Base-by-base conservation (phyloP, 2,113 vertebrate species). In the Echinops telfairi region DNA sequence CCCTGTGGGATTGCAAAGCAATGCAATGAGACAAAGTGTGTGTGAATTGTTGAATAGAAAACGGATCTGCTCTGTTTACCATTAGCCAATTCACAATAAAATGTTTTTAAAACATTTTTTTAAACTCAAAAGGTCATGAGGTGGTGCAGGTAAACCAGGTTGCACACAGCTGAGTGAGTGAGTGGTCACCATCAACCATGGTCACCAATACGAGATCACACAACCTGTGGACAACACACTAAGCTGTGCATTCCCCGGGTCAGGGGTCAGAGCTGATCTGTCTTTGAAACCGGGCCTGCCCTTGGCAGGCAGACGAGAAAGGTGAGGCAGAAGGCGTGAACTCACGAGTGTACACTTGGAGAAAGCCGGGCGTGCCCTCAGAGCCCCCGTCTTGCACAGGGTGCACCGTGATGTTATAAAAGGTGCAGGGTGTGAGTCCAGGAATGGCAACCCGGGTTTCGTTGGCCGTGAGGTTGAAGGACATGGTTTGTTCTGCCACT, bases 301-400 rank as follows among this genome's bases (percentile, higher is more conserved):
- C 23, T 25, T 0, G 27, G 53, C 23, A 40, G 3, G n/a, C 10
- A 62, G 31, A 47, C 0, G 38, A 86, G 76, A 80, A 84, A 77
- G 70, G 29, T 20, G 1, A 75, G 38, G 29, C 1, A 47, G n/a
- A 79, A 10, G 29, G 12, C 1, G 33, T 9, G 11, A 66, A 97
- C 95, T 97, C 94, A 97, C 96, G 3, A 27, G 97, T 97, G 27
- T 95, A 95, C 33, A 94, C 93, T 19, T 95, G 95, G n/a, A 90
- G 83, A 66, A 83, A 95, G 73, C 9, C 95, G 0, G 92, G 92
- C 0, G 0, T 17, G 83, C 96, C 96, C 57, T 58, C 38, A 0
- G 15, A 73, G 20, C 36, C 0, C 0, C 17, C 11, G 0, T 8
- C 19, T 2, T 91, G 71, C 57, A 86, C 16, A 71, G 95, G 68